Conservation (phyloP, 2,113 vertebrate genomes). For the Salvelinus fontinalis region DNA sequence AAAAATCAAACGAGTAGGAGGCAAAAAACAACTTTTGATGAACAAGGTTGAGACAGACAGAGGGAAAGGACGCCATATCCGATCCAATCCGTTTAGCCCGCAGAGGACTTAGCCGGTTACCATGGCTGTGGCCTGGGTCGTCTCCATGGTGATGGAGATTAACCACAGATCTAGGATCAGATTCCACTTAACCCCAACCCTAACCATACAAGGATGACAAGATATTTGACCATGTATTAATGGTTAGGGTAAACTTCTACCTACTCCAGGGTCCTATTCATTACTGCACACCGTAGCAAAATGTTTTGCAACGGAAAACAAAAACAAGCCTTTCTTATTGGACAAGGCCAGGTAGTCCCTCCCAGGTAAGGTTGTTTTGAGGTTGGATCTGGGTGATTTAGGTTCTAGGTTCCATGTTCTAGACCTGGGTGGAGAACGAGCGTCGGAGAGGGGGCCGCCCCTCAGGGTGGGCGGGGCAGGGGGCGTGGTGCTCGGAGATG, state of each 20-base stretch:
- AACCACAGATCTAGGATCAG: too few species aligned
- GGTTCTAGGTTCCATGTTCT: slow-evolving; percentile 15
- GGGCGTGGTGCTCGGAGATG: slow-evolving; percentile 23
- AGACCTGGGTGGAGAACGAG: slow-evolving; percentile 79
- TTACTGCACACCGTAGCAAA: too few species aligned
- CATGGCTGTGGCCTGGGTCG: not conserved
- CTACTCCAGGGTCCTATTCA: too few species aligned
- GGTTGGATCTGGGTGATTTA: not conserved
- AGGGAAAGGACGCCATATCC: slow-evolving; percentile 13
- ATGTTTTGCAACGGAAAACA: not conserved
- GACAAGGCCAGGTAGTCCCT: not conserved
- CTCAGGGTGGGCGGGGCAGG: slow-evolving; percentile 59
- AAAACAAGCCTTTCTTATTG: too few species aligned
- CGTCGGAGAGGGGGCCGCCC: slow-evolving; percentile 64
- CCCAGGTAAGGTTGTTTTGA: too few species aligned
- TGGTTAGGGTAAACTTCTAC: too few species aligned
- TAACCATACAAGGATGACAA: too few species aligned
- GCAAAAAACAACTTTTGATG: not conserved
- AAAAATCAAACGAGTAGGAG: not conserved
- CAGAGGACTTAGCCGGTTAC: not conserved
- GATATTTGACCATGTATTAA: too few species aligned
- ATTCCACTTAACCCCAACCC: too few species aligned
- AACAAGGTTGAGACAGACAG: slow-evolving; percentile 11
- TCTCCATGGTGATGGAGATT: slow-evolving; percentile 1
- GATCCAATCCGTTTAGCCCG: not conserved